These are phyloP conservation scores for Myotis daubentonii DNA, from an alignment of 2,797 vertebrate species.

Conservation along the genomic window DNA sequence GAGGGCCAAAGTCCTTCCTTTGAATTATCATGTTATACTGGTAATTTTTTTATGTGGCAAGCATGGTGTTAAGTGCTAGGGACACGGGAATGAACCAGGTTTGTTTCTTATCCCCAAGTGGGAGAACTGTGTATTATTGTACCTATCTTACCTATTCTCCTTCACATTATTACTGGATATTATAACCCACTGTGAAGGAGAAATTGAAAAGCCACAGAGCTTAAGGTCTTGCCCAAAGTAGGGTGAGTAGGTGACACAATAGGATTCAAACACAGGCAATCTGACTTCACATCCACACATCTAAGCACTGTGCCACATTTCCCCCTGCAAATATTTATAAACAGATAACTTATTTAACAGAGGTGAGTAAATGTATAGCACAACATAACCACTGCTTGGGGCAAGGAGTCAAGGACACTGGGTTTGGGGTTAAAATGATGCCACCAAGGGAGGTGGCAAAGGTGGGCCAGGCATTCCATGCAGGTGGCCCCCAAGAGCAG, in stretches of 20 bases:
- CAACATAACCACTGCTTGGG: neutral
- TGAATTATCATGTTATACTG: neutral
- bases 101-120: neutral
- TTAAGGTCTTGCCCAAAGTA: constrained; percentile 19
- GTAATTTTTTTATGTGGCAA: neutral
- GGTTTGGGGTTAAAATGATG: neutral
- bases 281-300: neutral
- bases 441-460: neutral
- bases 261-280: neutral
- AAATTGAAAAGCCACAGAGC: constrained; percentile 34
- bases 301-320: neutral
- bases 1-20: neutral
- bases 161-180: neutral
- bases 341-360: neutral
- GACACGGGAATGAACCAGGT: constrained; percentile 32
- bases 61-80: neutral
- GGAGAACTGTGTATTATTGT: neutral
- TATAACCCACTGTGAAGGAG: neutral
- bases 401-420: neutral
- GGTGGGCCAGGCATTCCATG: neutral
- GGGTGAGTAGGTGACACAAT: neutral
- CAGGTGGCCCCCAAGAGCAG: neutral
- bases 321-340: neutral
- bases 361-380: neutral
- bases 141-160: neutral